Base-by-base conservation (phyloP, 2,888 invertebrate genomes). In the Serrognathus titanus region DNA sequence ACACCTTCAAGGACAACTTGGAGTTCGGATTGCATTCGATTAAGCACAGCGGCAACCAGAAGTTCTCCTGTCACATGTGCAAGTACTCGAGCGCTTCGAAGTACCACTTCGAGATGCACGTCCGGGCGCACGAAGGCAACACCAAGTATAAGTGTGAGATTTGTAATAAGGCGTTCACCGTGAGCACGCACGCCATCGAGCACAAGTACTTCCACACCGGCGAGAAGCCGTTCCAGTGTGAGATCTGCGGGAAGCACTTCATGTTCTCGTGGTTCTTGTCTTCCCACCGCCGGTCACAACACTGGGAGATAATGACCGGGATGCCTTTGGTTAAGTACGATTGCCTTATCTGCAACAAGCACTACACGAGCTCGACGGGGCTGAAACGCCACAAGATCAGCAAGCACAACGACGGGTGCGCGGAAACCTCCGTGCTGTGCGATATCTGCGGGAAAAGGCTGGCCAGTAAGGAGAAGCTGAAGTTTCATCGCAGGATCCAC, bases 231-330 rank as follows among this genome's bases (percentile, higher is more conserved):
- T 75, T 74, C 53, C 70, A 71, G 51, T 76, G 82, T 60, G 79
- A 81, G 63, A 79, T 81, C 39, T 83, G 83, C 61, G 82, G 81
- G 38, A 81, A 82, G 57, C 79, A 80, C 24, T 82, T 82, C 57
- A 81, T 81, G 70, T 76, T 74, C 57, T 74, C 76, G 0, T 82
- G 83, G 69, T 83, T 83, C 60, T 67, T 84, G 16, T 79, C 79
- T 2, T 75, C 80, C 0, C 84, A 84, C 62, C 73, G 78, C 1
- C 79, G 78, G 45, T 73, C 77, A 0, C 77, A 79, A 1, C 83
- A 84, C 55, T 81, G 81, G 37, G 79, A 82, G 55, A 70, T 72
- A 24, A 69, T 72, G 57, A 74, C 71, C 24, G 70, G 69, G 1
- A 80, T 79, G 53, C 80, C 80, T 1, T 62, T 75, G 37, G 73